phyloP scores from a whole-genome alignment of 1,140 invertebrate genomes.

The Macrotrachela quadricornifera region DNA sequence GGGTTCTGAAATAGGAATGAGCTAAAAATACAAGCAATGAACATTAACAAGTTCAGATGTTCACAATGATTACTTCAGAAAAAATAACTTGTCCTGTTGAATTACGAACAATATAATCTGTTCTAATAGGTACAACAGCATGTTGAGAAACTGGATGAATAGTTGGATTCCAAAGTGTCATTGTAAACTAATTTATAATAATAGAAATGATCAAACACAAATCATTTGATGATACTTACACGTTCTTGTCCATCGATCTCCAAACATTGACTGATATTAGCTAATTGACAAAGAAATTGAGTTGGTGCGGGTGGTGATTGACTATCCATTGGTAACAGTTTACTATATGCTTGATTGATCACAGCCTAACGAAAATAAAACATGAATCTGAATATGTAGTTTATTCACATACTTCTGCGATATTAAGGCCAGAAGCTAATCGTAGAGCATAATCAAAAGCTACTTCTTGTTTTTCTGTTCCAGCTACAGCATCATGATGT shows the following conservation, averaged over 20 bases:
- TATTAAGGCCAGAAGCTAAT: slow-evolving; percentile 37
- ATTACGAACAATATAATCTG: slow-evolving; percentile 11
- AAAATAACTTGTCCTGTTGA: neutral
- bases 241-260: slow-evolving; percentile 39
- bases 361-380: slow-evolving; percentile 26
- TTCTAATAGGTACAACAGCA: slow-evolving; percentile 46
- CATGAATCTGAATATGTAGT: slow-evolving; percentile 23
- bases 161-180: slow-evolving; percentile 46
- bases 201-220: slow-evolving; percentile 46
- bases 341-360: slow-evolving; percentile 17
- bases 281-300: slow-evolving; percentile 34
- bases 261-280: slow-evolving; percentile 38
- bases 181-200: slow-evolving; percentile 20
- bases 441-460: slow-evolving; percentile 53
- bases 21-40: too few species aligned
- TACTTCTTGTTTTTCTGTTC: slow-evolving; percentile 29
- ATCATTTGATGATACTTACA: neutral
- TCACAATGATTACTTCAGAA: too few species aligned
- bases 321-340: slow-evolving; percentile 14
- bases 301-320: neutral
- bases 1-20: too few species aligned
- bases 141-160: slow-evolving; percentile 39
- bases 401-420: too few species aligned
- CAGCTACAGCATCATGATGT: slow-evolving; percentile 53
- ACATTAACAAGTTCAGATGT: too few species aligned